Percentiles rank a stretch among this genome's conserved stretches.
Evolutionary conservation across 2,888 invertebrate species (phyloP).

Genomic region (Eupithecia insigniata): DNA sequence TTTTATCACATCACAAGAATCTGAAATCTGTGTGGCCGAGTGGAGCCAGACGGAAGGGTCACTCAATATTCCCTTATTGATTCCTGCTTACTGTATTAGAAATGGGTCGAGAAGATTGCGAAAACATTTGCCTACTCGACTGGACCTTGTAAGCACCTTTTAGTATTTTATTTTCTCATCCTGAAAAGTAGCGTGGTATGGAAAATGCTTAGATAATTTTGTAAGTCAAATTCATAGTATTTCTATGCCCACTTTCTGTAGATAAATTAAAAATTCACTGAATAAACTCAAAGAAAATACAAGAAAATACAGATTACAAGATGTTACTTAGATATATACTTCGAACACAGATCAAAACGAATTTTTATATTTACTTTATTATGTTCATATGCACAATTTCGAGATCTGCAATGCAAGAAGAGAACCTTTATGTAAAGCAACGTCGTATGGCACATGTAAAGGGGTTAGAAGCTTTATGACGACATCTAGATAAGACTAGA

Average conservation of each 20-base stretch:
- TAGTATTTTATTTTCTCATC: slow-evolving; percentile 7
- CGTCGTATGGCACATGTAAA: neutral
- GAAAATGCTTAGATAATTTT: neutral
- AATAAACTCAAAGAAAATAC: neutral
- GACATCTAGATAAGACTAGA: too few relatives aligned
- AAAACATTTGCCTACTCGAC: slow-evolving; percentile 25
- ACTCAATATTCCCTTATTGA: slow-evolving; percentile 58
- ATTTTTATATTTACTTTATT: neutral
- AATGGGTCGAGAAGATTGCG: slow-evolving; percentile 32
- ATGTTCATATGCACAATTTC: neutral
- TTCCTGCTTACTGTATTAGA: slow-evolving; percentile 53
- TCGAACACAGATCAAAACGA: neutral
- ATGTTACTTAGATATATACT: too few relatives aligned
- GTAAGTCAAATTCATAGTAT: neutral
- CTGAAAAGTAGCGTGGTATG: slow-evolving; percentile 15
- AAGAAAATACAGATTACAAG: too few relatives aligned
- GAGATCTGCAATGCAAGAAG: neutral
- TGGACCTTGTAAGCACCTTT: neutral
- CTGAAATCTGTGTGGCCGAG: slow-evolving; percentile 45
- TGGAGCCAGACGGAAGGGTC: slow-evolving; percentile 68
- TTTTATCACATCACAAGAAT: slow-evolving; percentile 18
- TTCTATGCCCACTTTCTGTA: too few relatives aligned
- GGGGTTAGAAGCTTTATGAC: too few relatives aligned
- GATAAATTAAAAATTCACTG: neutral
- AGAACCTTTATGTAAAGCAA: neutral